Conservation (phyloP, 2,797 vertebrate genomes). For the Sardinella longiceps region DNA sequence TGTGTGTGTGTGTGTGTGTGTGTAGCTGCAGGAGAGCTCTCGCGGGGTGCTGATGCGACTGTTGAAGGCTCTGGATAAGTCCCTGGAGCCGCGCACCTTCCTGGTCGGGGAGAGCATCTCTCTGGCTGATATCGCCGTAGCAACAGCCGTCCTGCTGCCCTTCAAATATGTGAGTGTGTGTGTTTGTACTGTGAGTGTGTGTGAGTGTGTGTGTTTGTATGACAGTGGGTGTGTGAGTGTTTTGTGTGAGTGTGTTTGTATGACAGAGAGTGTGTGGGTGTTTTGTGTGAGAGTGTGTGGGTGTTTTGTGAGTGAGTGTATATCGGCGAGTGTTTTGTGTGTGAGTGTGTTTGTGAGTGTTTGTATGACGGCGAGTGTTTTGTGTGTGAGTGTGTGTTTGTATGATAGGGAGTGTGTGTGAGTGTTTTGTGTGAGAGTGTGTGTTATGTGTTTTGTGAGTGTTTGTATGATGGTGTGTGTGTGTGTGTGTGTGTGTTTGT, state of each 20-base stretch:
- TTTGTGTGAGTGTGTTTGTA: not conserved
- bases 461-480: too few relatives aligned
- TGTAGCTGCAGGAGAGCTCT: slow-evolving; percentile 79
- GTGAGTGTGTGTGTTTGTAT: not conserved
- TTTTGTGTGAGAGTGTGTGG: not conserved
- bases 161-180: slow-evolving; percentile 84
- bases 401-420: not conserved
- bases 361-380: too few relatives aligned
- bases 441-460: too few relatives aligned
- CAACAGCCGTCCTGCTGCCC: slow-evolving; percentile 79
- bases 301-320: too few relatives aligned
- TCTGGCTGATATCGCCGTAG: slow-evolving; percentile 85
- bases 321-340: not conserved
- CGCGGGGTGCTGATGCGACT: slow-evolving; percentile 75
- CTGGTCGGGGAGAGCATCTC: slow-evolving; percentile 84
- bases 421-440: slow-evolving; percentile 13
- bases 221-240: too few relatives aligned
- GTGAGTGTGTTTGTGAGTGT: too few relatives aligned
- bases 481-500: too few relatives aligned
- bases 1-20: not conserved
- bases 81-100: slow-evolving; percentile 80
- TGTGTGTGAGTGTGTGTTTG: too few relatives aligned
- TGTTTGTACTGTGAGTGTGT: not conserved
- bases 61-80: slow-evolving; percentile 78
- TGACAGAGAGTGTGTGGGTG: not conserved